Evolutionary conservation across 1,140 invertebrate species (phyloP).

Genomic region (Macrobrachium nipponense): DNA sequence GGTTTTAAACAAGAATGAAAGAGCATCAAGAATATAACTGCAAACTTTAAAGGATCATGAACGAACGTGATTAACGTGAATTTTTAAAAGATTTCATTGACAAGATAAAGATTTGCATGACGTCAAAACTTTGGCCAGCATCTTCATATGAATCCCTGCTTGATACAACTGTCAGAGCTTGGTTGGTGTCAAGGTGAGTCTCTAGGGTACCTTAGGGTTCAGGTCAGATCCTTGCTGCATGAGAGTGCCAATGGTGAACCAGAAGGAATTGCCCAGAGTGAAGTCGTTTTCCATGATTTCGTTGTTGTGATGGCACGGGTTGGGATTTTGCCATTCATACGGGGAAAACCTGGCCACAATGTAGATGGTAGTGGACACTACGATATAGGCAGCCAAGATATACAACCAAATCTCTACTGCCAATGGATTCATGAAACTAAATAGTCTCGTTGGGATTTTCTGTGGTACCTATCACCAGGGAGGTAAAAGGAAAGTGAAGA

Average conservation of each 20-base stretch:
- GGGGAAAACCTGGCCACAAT: conserved; percentile 71
- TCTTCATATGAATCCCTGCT: too few species aligned
- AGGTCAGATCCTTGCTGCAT: conserved; percentile 95
- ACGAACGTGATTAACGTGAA: too few species aligned
- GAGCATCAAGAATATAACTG: too few species aligned
- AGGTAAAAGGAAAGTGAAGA: conserved; percentile 3
- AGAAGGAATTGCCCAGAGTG: conserved; percentile 91
- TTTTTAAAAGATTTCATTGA: not conserved
- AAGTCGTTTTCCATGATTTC: conserved; percentile 90
- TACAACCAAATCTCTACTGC: conserved; percentile 76
- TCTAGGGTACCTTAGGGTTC: conserved; percentile 78
- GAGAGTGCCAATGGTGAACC: conserved; percentile 94
- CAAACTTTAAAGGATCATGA: too few species aligned
- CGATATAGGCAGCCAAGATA: conserved; percentile 74
- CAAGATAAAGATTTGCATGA: not conserved
- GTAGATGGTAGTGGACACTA: conserved; percentile 73
- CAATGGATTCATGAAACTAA: conserved; percentile 76
- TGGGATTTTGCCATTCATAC: conserved; percentile 74
- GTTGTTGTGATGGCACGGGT: conserved; percentile 81
- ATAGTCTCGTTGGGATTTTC: conserved; percentile 72
- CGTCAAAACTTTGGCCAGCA: too few species aligned
- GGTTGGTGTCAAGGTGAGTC: conserved; percentile 6
- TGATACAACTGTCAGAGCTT: too few species aligned
- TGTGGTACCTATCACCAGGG: conserved; percentile 65
- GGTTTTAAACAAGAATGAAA: too few species aligned